Evolutionary conservation across 1,140 invertebrate species (phyloP).

Genomic region (Steinernema khuongi): DNA sequence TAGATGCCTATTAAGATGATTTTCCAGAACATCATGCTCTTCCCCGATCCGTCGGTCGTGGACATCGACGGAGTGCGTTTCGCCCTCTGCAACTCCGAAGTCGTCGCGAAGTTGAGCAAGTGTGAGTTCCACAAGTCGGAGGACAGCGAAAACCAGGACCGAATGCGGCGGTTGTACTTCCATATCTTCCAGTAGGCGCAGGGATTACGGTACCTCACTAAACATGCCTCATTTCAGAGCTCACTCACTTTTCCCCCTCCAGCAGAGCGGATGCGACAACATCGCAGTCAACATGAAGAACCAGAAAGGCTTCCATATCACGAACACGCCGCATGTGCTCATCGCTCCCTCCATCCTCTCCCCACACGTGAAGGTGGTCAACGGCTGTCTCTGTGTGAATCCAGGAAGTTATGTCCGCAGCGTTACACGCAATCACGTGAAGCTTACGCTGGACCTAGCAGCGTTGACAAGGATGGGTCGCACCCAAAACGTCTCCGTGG

Average conservation of each 20-base stretch:
- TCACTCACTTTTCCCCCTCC: neutral
- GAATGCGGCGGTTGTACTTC: neutral
- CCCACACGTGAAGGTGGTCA: neutral
- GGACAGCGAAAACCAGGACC: neutral
- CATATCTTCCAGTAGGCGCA: neutral
- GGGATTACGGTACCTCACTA: neutral
- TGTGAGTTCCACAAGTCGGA: neutral
- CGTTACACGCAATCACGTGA: neutral
- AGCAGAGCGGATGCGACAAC: neutral
- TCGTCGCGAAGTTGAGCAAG: neutral
- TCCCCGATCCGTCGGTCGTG: neutral
- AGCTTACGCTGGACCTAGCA: neutral
- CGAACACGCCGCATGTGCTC: neutral
- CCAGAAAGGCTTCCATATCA: neutral
- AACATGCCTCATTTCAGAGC: neutral
- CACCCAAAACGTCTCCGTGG: neutral
- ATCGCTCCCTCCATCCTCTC: slow-evolving; percentile 10
- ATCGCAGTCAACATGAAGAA: neutral
- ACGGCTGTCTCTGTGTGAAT: neutral
- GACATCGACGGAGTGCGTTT: neutral
- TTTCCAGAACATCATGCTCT: neutral
- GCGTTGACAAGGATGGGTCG: neutral
- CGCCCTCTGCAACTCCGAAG: neutral
- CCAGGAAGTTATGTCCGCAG: neutral
- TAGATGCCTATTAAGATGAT: neutral